Evolutionary conservation across 2,113 vertebrate genomes (phyloP), one percentile per base, ranked within the genome.

Genomic region (Rhipidura dahli): DNA sequence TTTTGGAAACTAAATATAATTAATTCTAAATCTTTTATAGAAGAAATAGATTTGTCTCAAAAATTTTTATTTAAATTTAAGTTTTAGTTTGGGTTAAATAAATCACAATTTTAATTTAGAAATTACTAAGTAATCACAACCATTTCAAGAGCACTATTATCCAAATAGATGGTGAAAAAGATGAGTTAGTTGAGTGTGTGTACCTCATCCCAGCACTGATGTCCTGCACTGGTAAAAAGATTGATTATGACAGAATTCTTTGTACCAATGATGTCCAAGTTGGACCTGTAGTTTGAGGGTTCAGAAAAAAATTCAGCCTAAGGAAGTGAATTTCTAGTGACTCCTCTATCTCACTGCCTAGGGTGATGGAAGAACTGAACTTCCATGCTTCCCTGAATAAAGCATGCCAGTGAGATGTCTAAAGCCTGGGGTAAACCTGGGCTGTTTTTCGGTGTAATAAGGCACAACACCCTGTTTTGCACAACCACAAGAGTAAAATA

Each of bases 31-130:
- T 37, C 4, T 70, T 66, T 53, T 13, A 3, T 30, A 82, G n/a
- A 56, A 40, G 1, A 75, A 86, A 71, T 31, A 0, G 0, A 54
- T 68, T 68, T 37, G 2, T 56, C 22, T 44, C 7, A 49, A 68
- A 31, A 3, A 0, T 1, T 9, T 47, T n/a, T 13, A 31, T 5
- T 27, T 1, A 35, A 7, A 5, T 71, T 66, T 47, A 10, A 1
- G 57, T 64, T 72, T 77, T 11, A 14, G 23, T 56, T 61, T 79
- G 49, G 6, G 7, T 53, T 86, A 77, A 73, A 65, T 16, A 89
- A 45, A 64, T 12, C 8, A 76, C 18, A 24, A 2, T n/a, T 91
- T 65, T 60, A 56, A 24, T 59, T 63, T 75, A 50, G 73, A 83
- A 64, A 11, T 9, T 6, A 31, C 10, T 24, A 51, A 71, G 35